These are phyloP conservation scores for Bujurquina vittata DNA, from an alignment of 2,113 vertebrate species.

Conservation along the genomic window DNA sequence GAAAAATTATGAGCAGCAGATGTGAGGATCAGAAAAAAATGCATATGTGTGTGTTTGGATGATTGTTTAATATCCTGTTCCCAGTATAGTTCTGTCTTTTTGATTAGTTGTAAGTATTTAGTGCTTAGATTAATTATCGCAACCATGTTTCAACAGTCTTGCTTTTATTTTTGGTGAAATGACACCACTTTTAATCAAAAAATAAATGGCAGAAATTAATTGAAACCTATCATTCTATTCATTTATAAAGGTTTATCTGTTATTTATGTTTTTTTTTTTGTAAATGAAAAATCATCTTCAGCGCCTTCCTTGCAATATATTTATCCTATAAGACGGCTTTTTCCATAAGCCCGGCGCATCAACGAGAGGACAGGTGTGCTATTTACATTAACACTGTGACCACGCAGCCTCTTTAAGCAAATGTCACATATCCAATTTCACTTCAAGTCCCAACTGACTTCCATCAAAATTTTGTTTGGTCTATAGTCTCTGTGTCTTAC, in stretches of 20 bases:
- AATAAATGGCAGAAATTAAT: background rate
- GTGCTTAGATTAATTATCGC: background rate
- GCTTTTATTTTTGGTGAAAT: background rate
- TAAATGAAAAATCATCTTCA: background rate
- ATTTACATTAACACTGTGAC: conserved; percentile 76
- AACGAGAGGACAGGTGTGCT: conserved; percentile 75
- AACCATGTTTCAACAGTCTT: background rate
- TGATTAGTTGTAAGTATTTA: background rate
- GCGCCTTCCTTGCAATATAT: conserved; percentile 37
- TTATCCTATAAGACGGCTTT: conserved; percentile 60
- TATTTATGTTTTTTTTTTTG: background rate
- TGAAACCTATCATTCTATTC: background rate
- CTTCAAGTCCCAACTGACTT: conserved; percentile 72
- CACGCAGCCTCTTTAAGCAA: conserved; percentile 73
- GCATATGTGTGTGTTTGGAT: background rate
- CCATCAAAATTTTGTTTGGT: conserved; percentile 70
- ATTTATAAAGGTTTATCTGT: background rate
- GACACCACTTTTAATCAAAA: background rate
- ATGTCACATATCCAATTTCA: conserved; percentile 77
- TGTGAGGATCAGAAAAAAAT: background rate
- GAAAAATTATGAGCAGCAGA: background rate
- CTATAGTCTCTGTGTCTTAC: conserved; percentile 45
- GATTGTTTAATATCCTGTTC: background rate
- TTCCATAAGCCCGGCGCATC: conserved; percentile 63
- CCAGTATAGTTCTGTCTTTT: background rate